These are phyloP conservation scores for Catagonus wagneri DNA, from an alignment of 2,113 vertebrate species.

Conservation along the genomic window DNA sequence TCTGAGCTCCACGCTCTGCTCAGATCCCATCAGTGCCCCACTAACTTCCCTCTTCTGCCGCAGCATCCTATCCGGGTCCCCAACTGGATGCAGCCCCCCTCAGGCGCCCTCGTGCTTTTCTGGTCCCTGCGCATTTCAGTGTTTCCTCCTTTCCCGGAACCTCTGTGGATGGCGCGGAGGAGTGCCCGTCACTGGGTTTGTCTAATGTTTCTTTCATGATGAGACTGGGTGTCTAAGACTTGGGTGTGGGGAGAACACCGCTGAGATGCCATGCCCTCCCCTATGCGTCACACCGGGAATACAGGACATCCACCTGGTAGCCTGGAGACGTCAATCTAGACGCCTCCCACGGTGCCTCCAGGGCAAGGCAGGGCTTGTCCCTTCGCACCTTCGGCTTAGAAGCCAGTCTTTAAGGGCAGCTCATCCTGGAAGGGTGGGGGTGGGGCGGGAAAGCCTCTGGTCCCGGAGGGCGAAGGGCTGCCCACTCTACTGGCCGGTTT, in stretches of 20 bases:
- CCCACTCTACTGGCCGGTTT: rapidly evolving
- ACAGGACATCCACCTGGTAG: too few relatives aligned
- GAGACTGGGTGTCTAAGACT: neutral
- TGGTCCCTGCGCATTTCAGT: rapidly evolving
- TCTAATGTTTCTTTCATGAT: rapidly evolving
- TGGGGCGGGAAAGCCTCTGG: rapidly evolving
- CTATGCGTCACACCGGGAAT: rapidly evolving
- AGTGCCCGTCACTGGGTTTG: neutral
- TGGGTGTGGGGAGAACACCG: too few relatives aligned
- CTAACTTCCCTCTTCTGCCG: rapidly evolving
- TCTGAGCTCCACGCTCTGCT: too few relatives aligned
- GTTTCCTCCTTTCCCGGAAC: neutral
- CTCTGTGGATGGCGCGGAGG: neutral
- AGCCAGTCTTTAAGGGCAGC: neutral
- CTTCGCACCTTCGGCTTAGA: neutral
- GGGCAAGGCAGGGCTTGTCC: rapidly evolving
- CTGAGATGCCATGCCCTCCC: rapidly evolving
- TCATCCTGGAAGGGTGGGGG: too few relatives aligned
- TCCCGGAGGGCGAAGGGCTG: rapidly evolving
- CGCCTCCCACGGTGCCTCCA: neutral
- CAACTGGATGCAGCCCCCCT: rapidly evolving
- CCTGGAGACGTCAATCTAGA: neutral
- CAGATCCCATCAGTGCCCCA: rapidly evolving
- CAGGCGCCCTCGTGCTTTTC: rapidly evolving
- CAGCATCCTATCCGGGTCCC: rapidly evolving